phyloP scores from a whole-genome alignment of 2,113 vertebrate genomes.

The Gambusia affinis region DNA sequence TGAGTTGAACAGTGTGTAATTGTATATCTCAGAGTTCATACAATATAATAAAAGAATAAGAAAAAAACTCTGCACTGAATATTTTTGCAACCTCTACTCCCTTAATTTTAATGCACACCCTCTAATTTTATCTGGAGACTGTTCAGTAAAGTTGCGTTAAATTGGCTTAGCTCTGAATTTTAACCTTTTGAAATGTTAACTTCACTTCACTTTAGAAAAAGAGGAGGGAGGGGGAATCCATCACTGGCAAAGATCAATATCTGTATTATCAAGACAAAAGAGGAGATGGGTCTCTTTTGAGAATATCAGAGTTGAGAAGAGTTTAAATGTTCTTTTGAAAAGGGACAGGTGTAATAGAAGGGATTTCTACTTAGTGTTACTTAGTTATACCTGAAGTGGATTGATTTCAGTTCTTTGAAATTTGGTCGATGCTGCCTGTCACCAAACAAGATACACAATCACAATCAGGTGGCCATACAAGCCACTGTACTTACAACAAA shows the following conservation, averaged over 20 bases:
- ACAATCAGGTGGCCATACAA: neutral
- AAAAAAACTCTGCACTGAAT: neutral
- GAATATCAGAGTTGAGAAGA: constrained; percentile 5
- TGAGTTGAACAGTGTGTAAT: too few species aligned
- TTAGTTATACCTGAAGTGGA: constrained; percentile 36
- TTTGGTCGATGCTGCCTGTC: constrained; percentile 52
- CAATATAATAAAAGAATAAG: neutral
- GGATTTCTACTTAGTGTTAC: constrained; percentile 38
- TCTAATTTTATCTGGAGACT: constrained; percentile 27
- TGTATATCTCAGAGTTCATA: neutral
- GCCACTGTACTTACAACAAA: constrained; percentile 9
- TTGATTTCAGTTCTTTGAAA: constrained; percentile 42
- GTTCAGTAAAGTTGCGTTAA: constrained; percentile 4
- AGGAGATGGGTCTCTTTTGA: constrained; percentile 23
- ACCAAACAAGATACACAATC: constrained; percentile 19
- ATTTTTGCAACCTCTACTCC: neutral
- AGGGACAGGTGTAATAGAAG: constrained; percentile 48
- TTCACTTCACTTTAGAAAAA: constrained; percentile 20
- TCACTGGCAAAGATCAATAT: constrained; percentile 28
- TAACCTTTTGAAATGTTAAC: constrained; percentile 47
- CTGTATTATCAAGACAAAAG: constrained; percentile 22
- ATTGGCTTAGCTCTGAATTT: constrained; percentile 10
- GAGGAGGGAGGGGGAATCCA: too few species aligned
- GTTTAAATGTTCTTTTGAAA: constrained; percentile 43
- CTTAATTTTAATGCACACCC: constrained; percentile 2